Conservation (phyloP, 2,113 vertebrate species). For the Elaphurus davidianus region DNA sequence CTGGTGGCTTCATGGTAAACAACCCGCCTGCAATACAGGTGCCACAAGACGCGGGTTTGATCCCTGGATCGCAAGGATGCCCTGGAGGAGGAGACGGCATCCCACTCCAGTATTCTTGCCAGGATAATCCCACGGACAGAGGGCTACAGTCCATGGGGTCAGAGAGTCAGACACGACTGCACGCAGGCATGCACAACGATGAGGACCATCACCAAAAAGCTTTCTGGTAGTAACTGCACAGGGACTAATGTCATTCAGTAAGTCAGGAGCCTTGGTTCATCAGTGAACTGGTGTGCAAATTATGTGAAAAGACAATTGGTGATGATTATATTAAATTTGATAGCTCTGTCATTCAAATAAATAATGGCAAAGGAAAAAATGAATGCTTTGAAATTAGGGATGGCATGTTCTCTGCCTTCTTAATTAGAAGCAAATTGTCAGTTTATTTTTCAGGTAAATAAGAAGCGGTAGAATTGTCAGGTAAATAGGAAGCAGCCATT, state of each 20-base stretch:
- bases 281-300: background rate
- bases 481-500: constrained; percentile 18
- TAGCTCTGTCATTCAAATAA: background rate
- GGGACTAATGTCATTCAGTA: background rate
- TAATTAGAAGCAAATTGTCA: constrained; percentile 19
- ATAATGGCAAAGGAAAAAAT: background rate
- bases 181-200: background rate
- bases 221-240: background rate
- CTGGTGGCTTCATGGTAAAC: background rate
- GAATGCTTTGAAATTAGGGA: constrained; percentile 22
- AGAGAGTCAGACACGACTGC: background rate
- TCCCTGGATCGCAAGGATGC: background rate
- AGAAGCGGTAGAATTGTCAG: background rate
- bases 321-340: constrained; percentile 3
- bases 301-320: background rate
- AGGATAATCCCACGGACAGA: background rate
- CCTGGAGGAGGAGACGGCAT: background rate
- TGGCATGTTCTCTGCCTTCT: background rate
- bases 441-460: background rate
- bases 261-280: background rate
- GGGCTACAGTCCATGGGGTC: background rate
- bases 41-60: background rate
- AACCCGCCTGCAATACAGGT: background rate
- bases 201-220: background rate
- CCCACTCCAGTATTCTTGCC: background rate